Evolutionary conservation across 2,888 invertebrate species (phyloP).

Genomic region (Pilophorus perplexus): DNA sequence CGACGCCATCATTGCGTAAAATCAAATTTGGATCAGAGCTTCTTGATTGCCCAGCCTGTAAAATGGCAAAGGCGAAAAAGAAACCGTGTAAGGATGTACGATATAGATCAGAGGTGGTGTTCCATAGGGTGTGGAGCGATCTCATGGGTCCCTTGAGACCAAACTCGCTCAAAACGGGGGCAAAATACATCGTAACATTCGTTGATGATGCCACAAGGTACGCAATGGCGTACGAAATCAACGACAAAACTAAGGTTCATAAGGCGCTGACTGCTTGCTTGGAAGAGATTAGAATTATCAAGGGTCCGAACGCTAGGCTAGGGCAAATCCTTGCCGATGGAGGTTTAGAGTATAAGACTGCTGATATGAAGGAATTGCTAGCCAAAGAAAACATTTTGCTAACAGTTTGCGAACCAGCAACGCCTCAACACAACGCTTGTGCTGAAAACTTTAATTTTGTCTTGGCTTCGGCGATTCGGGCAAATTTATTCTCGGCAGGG

Average conservation of each 20-base stretch:
- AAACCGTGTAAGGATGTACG: conserved; percentile 1
- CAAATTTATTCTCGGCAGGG: background rate
- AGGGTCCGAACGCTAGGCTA: background rate
- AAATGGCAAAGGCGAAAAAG: background rate
- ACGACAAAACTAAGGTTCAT: background rate
- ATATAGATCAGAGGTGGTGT: background rate
- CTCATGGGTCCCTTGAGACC: conserved; percentile 23
- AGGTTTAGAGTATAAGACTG: background rate
- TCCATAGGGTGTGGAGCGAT: conserved; percentile 8
- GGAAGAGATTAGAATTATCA: conserved; percentile 3
- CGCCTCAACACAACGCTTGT: conserved; percentile 10
- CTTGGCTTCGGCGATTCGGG: background rate
- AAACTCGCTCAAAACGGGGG: background rate
- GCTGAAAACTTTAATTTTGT: background rate
- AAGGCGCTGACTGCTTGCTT: background rate
- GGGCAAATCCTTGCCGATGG: background rate
- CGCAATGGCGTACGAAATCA: background rate
- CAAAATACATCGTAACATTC: conserved; percentile 15
- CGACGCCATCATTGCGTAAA: background rate
- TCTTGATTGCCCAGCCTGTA: background rate
- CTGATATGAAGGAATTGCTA: background rate
- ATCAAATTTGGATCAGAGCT: background rate
- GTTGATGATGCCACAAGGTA: background rate
- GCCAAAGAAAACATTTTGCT: background rate
- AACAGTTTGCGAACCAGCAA: conserved; percentile 12